A percentile compares a stretch with the other conserved stretches of the same genome.
Conservation (phyloP, 2,888 invertebrate species). For the Mythimna ferrago region DNA sequence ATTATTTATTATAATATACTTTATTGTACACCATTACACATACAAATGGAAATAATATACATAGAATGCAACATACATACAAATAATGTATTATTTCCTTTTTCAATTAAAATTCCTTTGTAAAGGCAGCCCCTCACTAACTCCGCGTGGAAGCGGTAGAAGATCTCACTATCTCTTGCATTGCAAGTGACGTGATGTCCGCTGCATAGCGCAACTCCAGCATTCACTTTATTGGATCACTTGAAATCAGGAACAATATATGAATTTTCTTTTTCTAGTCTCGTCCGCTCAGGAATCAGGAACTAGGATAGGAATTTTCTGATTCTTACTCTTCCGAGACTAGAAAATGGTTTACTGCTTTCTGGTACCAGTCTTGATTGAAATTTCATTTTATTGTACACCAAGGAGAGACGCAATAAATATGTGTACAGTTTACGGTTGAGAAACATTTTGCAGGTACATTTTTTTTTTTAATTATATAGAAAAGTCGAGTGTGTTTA, state of each 20-base stretch:
- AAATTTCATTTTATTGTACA: constrained; percentile 26
- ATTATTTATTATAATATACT: too few relatives aligned
- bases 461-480: background rate
- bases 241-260: background rate
- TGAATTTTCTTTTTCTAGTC: background rate
- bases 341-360: constrained; percentile 1
- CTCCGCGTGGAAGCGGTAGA: background rate
- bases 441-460: background rate
- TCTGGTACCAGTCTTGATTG: constrained; percentile 23
- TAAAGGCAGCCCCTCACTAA: background rate
- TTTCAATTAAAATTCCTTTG: background rate
- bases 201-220: background rate
- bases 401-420: background rate
- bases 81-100: background rate
- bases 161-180: background rate
- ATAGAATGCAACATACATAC: too few relatives aligned
- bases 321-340: background rate
- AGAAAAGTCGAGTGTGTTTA: background rate
- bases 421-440: constrained; percentile 18
- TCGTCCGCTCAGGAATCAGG: too few relatives aligned
- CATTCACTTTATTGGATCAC: constrained; percentile 4
- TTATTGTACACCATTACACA: too few relatives aligned
- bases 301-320: background rate
- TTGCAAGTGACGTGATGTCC: background rate
- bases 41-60: too few relatives aligned